These are phyloP conservation scores for Cataglyphis rosenhaueri DNA, from an alignment of 2,888 invertebrate genomes.

Conservation along the genomic window DNA sequence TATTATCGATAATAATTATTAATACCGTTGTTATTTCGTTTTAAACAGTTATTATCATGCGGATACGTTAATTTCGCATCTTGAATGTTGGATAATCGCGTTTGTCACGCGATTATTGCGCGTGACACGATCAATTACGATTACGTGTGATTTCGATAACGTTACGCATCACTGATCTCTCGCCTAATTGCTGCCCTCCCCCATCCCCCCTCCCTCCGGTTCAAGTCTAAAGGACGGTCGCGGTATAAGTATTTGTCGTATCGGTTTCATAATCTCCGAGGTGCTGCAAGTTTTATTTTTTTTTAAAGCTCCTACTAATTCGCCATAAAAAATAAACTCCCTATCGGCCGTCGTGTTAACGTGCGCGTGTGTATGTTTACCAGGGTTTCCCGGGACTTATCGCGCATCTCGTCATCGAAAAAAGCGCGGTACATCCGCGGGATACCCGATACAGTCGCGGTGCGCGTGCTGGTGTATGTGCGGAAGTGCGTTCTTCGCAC, in stretches of 20 bases:
- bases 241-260: constrained; percentile 66
- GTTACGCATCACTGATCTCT: constrained; percentile 44
- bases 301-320: constrained; percentile 68
- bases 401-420: constrained; percentile 8
- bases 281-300: constrained; percentile 67
- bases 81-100: constrained; percentile 28
- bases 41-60: constrained; percentile 34
- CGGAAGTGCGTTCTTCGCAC: constrained; percentile 58
- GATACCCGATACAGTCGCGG: constrained; percentile 24
- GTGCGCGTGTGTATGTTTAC: constrained; percentile 48
- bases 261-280: constrained; percentile 60
- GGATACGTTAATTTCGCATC: constrained; percentile 32
- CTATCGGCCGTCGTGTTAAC: constrained; percentile 77
- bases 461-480: constrained; percentile 47
- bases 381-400: neutral
- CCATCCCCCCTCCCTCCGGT: constrained; percentile 45
- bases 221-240: constrained; percentile 72
- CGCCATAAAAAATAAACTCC: constrained; percentile 85
- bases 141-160: constrained; percentile 39
- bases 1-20: constrained; percentile 37
- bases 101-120: constrained; percentile 58
- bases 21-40: constrained; percentile 13
- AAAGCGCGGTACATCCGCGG: constrained; percentile 24
- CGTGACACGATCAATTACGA: constrained; percentile 15
- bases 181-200: constrained; percentile 40